Conservation (phyloP, 1,140 invertebrate genomes). For the Macrotrachela quadricornifera region DNA sequence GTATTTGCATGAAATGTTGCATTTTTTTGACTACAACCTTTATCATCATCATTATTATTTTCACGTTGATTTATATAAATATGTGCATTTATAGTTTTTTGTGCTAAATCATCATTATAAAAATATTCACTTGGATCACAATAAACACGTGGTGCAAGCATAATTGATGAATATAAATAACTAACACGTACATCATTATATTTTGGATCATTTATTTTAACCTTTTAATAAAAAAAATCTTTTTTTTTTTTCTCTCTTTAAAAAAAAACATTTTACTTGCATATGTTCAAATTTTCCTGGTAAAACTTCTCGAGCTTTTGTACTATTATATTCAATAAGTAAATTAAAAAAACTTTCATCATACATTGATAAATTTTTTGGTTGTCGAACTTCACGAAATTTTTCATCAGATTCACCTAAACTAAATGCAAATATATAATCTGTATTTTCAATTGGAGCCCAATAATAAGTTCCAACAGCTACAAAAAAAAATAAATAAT, state of each 20-base stretch:
- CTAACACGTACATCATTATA: conserved; percentile 19
- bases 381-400: conserved; percentile 28
- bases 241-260: too few species aligned
- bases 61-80: conserved; percentile 23
- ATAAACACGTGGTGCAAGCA: conserved; percentile 27
- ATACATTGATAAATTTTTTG: conserved; percentile 16
- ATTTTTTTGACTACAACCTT: conserved; percentile 10
- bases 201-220: conserved; percentile 20
- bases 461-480: conserved; percentile 23
- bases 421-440: conserved; percentile 31
- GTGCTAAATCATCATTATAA: conserved; percentile 28
- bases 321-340: conserved; percentile 26
- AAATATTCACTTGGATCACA: conserved; percentile 31
- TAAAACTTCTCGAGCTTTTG: conserved; percentile 15
- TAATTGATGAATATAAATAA: conserved; percentile 28
- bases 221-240: too few species aligned
- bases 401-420: conserved; percentile 28
- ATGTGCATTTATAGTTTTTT: conserved; percentile 30
- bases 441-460: conserved; percentile 23
- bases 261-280: too few species aligned
- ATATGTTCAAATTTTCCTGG: conserved; percentile 20
- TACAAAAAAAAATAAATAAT: conserved; percentile 6
- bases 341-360: conserved; percentile 27
- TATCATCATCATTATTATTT: neutral
- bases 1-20: conserved; percentile 17